These are phyloP conservation scores for Antheraea pernyi DNA, from an alignment of 1,140 invertebrate species.

Conservation along the genomic window DNA sequence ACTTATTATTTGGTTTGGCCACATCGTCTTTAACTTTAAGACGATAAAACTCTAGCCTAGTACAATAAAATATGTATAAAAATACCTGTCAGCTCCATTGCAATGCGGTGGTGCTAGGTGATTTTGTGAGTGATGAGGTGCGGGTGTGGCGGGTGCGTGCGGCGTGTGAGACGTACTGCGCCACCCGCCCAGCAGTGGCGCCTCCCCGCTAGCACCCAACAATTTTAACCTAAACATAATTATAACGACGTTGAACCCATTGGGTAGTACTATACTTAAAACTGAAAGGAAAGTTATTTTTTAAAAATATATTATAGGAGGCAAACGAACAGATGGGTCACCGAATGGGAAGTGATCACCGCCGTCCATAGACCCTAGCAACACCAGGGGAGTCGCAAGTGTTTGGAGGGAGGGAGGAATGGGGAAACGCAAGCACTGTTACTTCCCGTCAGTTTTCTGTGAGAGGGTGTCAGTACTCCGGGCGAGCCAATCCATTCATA, in stretches of 20 bases:
- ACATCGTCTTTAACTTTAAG: too few species aligned
- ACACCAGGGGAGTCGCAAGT: neutral
- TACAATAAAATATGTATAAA: too few species aligned
- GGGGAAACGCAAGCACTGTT: too few species aligned
- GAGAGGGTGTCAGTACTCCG: too few species aligned
- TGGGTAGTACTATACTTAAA: too few species aligned
- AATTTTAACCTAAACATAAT: slow-evolving; percentile 56
- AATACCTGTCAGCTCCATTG: slow-evolving; percentile 84
- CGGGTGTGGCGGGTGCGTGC: slow-evolving; percentile 79
- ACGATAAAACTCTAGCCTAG: too few species aligned
- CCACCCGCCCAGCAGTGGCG: slow-evolving; percentile 79
- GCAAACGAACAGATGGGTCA: too few species aligned
- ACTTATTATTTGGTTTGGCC: too few species aligned
- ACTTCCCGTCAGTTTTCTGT: too few species aligned
- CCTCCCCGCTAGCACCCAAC: slow-evolving; percentile 76
- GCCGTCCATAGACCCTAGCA: neutral
- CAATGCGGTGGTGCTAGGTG: slow-evolving; percentile 81
- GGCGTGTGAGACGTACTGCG: slow-evolving; percentile 81
- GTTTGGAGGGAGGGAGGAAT: neutral
- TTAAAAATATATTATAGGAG: too few species aligned
- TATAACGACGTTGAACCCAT: neutral
- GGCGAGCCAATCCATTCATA: too few species aligned
- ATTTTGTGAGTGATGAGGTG: slow-evolving; percentile 82
- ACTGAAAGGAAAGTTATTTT: too few species aligned
- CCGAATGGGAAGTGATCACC: neutral